A percentile compares a stretch with the other conserved stretches of the same genome.
Conservation (phyloP, 2,113 vertebrate species). For the Calidris pugnax region DNA sequence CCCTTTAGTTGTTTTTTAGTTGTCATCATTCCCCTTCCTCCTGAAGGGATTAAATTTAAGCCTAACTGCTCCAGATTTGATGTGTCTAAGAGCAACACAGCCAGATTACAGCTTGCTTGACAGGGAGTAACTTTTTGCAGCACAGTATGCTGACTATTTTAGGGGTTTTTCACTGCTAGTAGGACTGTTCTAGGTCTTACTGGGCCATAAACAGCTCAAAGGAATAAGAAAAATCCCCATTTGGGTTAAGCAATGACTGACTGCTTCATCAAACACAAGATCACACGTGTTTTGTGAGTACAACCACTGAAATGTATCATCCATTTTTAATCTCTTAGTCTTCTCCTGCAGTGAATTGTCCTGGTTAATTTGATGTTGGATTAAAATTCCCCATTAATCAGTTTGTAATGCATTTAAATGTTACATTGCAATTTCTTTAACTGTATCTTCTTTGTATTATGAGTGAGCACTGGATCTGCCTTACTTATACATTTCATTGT, state of each 20-base stretch:
- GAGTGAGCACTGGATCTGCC: not conserved
- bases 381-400: not conserved
- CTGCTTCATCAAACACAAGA: not conserved
- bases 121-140: not conserved
- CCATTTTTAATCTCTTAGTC: not conserved
- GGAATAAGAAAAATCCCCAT: not conserved
- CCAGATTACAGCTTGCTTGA: not conserved
- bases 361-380: not conserved
- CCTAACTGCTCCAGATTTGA: not conserved
- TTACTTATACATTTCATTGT: not conserved
- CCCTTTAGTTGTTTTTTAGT: not conserved
- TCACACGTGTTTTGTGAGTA: not conserved
- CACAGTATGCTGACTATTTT: not conserved
- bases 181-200: not conserved
- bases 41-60: not conserved
- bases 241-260: not conserved
- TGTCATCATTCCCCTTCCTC: not conserved
- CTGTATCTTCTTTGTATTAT: not conserved
- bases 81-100: not conserved
- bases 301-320: not conserved
- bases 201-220: not conserved
- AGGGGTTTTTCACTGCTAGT: not conserved
- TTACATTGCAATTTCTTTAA: not conserved
- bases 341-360: not conserved
- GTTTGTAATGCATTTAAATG: not conserved